These are phyloP conservation scores for Ptiloglossa arizonensis DNA, from an alignment of 1,140 invertebrate genomes.

Conservation along the genomic window DNA sequence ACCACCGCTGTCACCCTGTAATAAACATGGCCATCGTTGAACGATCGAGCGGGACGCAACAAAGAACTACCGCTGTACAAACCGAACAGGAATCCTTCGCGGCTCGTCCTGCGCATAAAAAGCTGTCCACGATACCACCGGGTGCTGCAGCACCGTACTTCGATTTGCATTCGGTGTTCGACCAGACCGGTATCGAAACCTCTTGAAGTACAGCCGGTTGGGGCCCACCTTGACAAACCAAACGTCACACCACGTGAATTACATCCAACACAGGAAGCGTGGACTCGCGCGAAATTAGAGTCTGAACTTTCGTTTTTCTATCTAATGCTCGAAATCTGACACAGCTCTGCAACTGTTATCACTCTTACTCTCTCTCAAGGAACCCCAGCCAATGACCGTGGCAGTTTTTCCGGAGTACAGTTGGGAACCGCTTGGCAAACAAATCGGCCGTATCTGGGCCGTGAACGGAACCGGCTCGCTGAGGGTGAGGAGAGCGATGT, in stretches of 20 bases:
- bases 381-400: constrained; percentile 93
- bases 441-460: constrained; percentile 90
- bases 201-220: constrained; percentile 91
- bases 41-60: neutral
- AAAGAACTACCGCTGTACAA: constrained; percentile 75
- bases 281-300: no score
- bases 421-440: constrained; percentile 86
- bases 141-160: constrained; percentile 94
- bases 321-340: neutral
- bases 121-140: constrained; percentile 92
- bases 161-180: constrained; percentile 88
- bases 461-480: constrained; percentile 89
- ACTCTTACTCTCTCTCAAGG: constrained; percentile 88
- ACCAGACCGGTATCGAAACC: constrained; percentile 92
- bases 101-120: constrained; percentile 92
- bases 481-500: constrained; percentile 92
- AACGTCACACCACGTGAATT: no score
- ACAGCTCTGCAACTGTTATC: neutral
- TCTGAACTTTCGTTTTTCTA: no score
- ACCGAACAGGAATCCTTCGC: constrained; percentile 94
- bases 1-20: constrained; percentile 95
- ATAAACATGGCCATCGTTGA: neutral
- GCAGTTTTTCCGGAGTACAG: constrained; percentile 86
- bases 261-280: no score
- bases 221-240: constrained; percentile 85